phyloP scores from a whole-genome alignment of 2,113 vertebrate genomes.

The Pica pica region DNA sequence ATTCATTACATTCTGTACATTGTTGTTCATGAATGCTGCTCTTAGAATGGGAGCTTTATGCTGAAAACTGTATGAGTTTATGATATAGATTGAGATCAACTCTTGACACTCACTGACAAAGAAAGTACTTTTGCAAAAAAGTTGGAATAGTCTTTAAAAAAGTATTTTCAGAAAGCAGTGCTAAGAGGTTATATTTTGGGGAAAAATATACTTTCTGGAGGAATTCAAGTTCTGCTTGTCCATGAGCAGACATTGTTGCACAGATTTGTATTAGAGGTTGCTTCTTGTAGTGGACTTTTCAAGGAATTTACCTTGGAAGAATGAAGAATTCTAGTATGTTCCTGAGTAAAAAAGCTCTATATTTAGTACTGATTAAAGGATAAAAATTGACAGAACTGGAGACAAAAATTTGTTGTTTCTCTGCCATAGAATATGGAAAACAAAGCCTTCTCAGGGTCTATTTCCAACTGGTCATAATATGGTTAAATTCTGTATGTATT shows the following conservation, averaged over 20 bases:
- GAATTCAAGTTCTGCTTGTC: background rate
- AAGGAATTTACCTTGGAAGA: background rate
- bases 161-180: background rate
- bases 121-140: background rate
- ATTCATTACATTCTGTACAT: background rate
- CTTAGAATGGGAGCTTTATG: background rate
- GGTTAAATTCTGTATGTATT: background rate
- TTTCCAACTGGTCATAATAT: background rate
- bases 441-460: background rate
- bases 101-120: background rate
- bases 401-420: background rate
- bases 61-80: background rate
- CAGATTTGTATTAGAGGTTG: background rate
- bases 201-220: background rate
- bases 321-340: background rate
- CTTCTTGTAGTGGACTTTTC: background rate
- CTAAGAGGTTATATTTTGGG: background rate
- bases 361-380: background rate
- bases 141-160: background rate
- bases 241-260: background rate
- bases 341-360: background rate
- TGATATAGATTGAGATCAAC: background rate
- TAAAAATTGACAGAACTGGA: background rate
- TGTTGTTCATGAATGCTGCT: background rate
- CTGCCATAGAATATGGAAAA: background rate